Evolutionary conservation across 2,113 vertebrate species (phyloP).

Genomic region (Labrus mixtus): DNA sequence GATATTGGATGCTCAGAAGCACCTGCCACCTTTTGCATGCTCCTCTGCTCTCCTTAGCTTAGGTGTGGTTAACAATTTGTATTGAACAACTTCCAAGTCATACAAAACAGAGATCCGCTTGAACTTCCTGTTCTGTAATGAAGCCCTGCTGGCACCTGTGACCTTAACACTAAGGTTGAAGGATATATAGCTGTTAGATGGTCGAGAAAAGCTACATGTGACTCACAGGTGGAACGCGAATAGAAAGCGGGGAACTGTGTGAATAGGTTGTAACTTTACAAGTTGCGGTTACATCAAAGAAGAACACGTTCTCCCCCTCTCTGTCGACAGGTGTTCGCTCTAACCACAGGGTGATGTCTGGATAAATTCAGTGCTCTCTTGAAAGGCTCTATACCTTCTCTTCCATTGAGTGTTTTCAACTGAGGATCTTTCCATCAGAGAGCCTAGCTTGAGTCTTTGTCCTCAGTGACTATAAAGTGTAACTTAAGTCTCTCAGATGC

Average conservation of each 20-base stretch:
- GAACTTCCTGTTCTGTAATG: neutral
- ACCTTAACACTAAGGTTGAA: neutral
- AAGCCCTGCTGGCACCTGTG: neutral
- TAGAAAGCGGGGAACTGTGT: neutral
- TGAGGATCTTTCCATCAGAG: conserved; percentile 24
- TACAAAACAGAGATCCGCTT: neutral
- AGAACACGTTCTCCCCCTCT: neutral
- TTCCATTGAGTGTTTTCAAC: conserved; percentile 6
- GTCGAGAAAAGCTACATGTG: neutral
- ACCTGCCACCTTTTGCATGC: neutral
- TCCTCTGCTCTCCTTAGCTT: neutral
- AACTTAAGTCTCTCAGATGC: conserved; percentile 75
- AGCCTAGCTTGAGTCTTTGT: conserved; percentile 63
- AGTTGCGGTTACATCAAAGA: neutral
- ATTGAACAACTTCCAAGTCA: neutral
- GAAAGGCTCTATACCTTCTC: conserved; percentile 30
- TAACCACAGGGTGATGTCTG: neutral
- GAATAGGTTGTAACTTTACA: neutral
- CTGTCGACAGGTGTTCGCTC: neutral
- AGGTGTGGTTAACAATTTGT: neutral
- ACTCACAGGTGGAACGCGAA: neutral
- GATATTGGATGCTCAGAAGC: too few species aligned
- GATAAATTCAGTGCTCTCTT: neutral
- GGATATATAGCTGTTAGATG: neutral
- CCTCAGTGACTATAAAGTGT: conserved; percentile 62